Percentiles rank a stretch among this genome's conserved stretches.
phyloP scores from a whole-genome alignment of 2,888 invertebrate genomes.

The Synergus umbraculus region DNA sequence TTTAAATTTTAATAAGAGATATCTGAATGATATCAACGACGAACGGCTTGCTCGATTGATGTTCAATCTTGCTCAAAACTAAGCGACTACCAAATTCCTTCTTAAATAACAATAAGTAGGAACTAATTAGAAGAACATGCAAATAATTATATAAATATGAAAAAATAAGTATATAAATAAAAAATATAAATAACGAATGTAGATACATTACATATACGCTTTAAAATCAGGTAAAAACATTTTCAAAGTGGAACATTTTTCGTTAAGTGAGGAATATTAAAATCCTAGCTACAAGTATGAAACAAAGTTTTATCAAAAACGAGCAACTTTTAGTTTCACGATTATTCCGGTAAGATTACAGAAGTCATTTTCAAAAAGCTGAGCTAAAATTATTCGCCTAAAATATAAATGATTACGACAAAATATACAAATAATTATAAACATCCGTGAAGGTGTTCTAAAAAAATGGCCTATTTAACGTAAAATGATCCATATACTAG shows the following conservation, averaged over 20 bases:
- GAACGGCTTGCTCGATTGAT: conserved; percentile 66
- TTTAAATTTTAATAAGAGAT: not conserved
- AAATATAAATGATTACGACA: no score
- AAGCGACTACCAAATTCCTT: conserved; percentile 74
- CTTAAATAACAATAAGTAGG: conserved; percentile 74
- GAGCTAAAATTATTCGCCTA: no score
- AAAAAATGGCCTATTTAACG: not conserved
- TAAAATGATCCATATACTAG: conserved; percentile 39
- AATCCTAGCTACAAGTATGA: no score
- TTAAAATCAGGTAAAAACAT: not conserved
- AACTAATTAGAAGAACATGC: conserved; percentile 69
- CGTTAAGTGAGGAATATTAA: not conserved
- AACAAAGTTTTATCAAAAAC: no score
- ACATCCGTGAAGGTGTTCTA: not conserved
- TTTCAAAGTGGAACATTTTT: not conserved
- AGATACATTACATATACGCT: conserved; percentile 9
- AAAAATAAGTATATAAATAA: conserved; percentile 40
- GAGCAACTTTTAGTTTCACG: no score
- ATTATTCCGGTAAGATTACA: no score
- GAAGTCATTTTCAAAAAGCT: no score
- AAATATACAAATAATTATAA: no score
- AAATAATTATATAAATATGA: conserved; percentile 42
- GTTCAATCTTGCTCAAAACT: conserved; percentile 68
- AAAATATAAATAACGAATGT: conserved; percentile 28
- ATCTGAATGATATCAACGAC: conserved; percentile 56